Evolutionary conservation across 2,797 vertebrate genomes (phyloP), one percentile per base, ranked within the genome.

Genomic region (Hozukius guyotensis): DNA sequence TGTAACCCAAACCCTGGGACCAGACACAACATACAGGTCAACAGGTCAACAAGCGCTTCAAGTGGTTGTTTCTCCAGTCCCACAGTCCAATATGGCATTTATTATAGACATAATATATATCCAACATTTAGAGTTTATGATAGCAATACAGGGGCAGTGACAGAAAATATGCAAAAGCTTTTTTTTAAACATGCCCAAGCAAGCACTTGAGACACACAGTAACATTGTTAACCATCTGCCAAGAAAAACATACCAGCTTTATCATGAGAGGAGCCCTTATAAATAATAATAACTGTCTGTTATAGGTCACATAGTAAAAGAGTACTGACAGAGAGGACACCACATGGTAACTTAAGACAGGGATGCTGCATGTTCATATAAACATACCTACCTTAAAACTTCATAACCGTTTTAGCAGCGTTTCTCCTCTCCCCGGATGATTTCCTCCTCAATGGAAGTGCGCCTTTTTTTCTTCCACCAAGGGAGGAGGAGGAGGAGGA

Each of bases 401-500:
- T 93, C 95, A 95, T 95, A 88, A 87, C 93, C 92, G 92, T 79
- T 82, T 49, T 0, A 62, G 78, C 81, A 77, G 91, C 68, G 92
- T 87, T 69, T 83, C 86, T 88, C 87, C 89, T 75, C 90, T 75
- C 87, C 84, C 84, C 88, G 86, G 91, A 77, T 70, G 88, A 89
- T 88, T 88, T 89, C 81, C 84, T 81, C 91, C 94, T 95, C 93
- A 92, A 94, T 86, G 93, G 94, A 95, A 96, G 92, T 92, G 95
- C 95, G 95, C 96, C 95, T 95, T 96, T 65, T 96, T 94, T 96
- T 94, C 92, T 92, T 93, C 91, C 94, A 86, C 91, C 89, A 38
- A 38, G 36, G 36, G 13, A 14, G 12, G 36, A 36, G 34, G 34
- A 34, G 34, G 32, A 36, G 34, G 34, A 13, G 36, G 36, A 38